Conservation (phyloP, 2,113 vertebrate species). For the Arenaria interpres region DNA sequence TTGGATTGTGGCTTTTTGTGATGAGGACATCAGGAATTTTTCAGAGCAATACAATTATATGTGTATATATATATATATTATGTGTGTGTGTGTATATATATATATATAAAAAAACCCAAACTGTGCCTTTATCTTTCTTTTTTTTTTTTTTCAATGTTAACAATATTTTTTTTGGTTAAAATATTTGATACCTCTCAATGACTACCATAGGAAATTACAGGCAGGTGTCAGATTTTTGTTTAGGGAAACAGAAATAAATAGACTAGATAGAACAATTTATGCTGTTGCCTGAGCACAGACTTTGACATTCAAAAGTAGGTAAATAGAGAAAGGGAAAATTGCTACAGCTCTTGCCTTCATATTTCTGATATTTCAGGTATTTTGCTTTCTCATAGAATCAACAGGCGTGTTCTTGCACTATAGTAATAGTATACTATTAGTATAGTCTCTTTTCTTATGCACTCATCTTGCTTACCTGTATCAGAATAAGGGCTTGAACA, state of each 20-base stretch:
- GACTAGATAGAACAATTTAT: not conserved
- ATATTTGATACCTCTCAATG: not conserved
- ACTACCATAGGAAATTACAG: not conserved
- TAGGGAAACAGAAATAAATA: constrained; percentile 8
- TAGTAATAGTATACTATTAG: not conserved
- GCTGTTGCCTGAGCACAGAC: not conserved
- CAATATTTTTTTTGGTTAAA: not conserved
- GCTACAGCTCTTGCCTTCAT: not conserved
- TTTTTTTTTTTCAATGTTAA: not conserved
- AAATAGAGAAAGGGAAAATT: not conserved
- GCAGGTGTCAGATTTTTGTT: constrained; percentile 12
- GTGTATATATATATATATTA: not conserved
- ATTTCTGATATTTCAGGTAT: not conserved
- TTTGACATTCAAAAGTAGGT: constrained; percentile 7
- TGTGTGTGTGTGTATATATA: not conserved
- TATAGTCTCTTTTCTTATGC: not conserved
- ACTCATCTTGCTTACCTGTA: not conserved
- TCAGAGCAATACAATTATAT: not conserved
- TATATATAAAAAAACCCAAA: not conserved
- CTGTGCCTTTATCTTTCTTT: not conserved
- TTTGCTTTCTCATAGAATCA: not conserved
- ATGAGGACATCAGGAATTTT: not conserved
- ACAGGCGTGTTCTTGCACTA: not conserved
- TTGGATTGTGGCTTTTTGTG: not conserved
- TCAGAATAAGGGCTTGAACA: not conserved